Evolutionary conservation across 1,140 invertebrate species (phyloP).

Genomic region (Acromyrmex echinatior): DNA sequence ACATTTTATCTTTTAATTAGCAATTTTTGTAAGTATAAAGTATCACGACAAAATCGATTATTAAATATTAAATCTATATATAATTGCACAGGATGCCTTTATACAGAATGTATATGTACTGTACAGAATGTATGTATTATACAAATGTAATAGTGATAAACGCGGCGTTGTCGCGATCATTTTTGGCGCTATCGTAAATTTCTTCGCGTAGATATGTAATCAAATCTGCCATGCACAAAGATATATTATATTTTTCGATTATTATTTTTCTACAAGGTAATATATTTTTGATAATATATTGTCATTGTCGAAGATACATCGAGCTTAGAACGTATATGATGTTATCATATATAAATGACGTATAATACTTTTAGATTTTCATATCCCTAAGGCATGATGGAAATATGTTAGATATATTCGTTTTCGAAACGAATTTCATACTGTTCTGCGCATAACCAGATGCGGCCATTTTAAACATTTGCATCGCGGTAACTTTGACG

Average conservation of each 20-base stretch:
- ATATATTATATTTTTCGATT: conserved; percentile 78
- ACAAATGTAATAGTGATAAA: background rate
- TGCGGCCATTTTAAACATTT: no score
- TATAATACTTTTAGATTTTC: conserved; percentile 6
- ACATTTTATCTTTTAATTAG: background rate
- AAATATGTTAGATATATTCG: no score
- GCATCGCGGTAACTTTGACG: no score
- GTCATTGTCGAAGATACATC: background rate
- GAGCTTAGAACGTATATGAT: background rate
- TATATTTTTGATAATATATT: conserved; percentile 13
- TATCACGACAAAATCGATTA: background rate
- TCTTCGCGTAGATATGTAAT: background rate
- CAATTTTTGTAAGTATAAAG: background rate
- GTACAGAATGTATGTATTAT: background rate
- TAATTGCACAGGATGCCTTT: background rate
- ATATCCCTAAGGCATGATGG: background rate
- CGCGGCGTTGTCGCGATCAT: background rate
- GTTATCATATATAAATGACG: background rate
- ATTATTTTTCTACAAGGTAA: conserved; percentile 71
- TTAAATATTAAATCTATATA: conserved; percentile 3
- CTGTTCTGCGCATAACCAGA: no score
- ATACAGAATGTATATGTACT: background rate
- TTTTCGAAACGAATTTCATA: no score
- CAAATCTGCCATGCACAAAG: conserved; percentile 40
- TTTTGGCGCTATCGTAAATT: background rate